These are phyloP conservation scores for Yasuhikotakia modesta DNA, from an alignment of 2,797 vertebrate genomes.

Conservation along the genomic window DNA sequence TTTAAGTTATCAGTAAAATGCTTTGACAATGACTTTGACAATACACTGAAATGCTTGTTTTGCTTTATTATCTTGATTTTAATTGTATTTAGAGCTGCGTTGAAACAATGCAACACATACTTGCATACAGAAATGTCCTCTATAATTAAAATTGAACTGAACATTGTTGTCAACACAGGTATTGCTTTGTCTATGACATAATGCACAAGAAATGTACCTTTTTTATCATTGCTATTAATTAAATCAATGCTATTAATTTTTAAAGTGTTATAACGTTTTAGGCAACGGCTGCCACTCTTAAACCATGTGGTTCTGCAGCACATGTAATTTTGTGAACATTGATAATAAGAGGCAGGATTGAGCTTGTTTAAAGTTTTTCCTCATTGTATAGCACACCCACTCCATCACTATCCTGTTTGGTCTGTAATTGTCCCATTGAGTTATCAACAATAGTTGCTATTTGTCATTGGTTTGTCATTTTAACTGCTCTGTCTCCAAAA, in stretches of 20 bases:
- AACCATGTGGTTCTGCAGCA: constrained; percentile 17
- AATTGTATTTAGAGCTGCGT: too few relatives aligned
- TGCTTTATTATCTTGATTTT: too few relatives aligned
- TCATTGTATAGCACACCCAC: constrained; percentile 39
- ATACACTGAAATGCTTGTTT: neutral
- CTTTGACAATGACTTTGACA: constrained; percentile 11
- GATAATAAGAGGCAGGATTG: constrained; percentile 40
- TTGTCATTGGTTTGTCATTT: constrained; percentile 15
- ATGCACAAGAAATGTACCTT: constrained; percentile 23
- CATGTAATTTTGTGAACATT: constrained; percentile 31
- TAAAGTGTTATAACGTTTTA: too few relatives aligned
- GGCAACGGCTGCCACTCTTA: constrained; percentile 24
- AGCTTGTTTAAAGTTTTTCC: constrained; percentile 36
- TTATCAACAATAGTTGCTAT: constrained; percentile 5
- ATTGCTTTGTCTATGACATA: too few relatives aligned
- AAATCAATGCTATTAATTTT: too few relatives aligned
- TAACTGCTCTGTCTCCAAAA: neutral
- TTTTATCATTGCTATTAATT: constrained; percentile 19
- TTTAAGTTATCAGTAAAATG: neutral
- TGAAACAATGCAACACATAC: too few relatives aligned
- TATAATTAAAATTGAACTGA: too few relatives aligned
- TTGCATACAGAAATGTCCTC: too few relatives aligned
- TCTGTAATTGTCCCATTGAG: neutral
- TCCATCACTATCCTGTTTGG: constrained; percentile 3
- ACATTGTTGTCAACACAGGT: too few relatives aligned